Base-by-base conservation (phyloP, 2,797 vertebrate genomes). In the Phrynocephalus vlangalii region DNA sequence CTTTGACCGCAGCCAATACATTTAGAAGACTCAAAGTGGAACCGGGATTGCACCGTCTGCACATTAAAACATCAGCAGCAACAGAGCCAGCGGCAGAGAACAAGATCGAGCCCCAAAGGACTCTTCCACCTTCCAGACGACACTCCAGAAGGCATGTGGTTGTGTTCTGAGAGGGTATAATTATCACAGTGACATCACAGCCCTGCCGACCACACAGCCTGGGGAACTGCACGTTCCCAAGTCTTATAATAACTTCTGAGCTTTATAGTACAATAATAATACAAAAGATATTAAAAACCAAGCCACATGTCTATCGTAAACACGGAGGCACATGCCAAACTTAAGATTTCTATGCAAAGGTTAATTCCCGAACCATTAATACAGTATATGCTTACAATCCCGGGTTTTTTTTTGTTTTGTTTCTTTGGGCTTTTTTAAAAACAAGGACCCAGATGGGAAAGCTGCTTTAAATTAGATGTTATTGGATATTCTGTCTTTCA, bases 201-300 rank as follows among this genome's bases (percentile, higher is more conserved):
- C 86, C 90, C 87, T 89, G 85, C 79, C 87, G 81, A 82, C 82
- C 89, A 52, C 30, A 89, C 50, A 82, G 48, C 0, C 5, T 7
- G 1, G 26, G 2, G 16, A 81, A 83, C 79, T 73, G 66, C 7
- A n/a, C 76, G 90, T 91, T 89, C 79, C 90, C 20, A 81, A 84
- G 83, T 81, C 85, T 10, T 2, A 6, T 72, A 0, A 72, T 83
- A 87, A 66, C 30, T 89, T 44, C 82, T 72, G 33, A 79, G 28
- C 2, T 78, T 91, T 88, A 9, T 82, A 18, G 87, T 50, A 83
- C 0, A 44, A 2, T 10, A 80, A 83, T 16, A 83, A 83, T 15
- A 86, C 28, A 88, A 83, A 77, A 68, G 63, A 82, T 79, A 76
- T 15, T 56, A 84, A 33, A 30, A 89, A 77, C 11, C 26, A 50